phyloP scores from a whole-genome alignment of 2,888 invertebrate species.

The Thalpophila matura region DNA sequence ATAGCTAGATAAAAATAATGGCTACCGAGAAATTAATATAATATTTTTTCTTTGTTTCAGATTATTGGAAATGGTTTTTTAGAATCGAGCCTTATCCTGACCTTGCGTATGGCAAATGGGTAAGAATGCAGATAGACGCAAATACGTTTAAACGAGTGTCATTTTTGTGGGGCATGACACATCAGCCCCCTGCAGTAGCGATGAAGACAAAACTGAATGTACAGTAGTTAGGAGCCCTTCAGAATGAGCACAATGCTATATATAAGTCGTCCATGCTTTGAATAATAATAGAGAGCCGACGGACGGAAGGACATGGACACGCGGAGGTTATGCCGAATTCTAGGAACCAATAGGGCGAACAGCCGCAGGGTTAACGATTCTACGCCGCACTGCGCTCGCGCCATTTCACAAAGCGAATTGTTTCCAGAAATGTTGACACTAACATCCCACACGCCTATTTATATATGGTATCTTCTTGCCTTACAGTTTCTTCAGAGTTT shows the following conservation, averaged over 20 bases:
- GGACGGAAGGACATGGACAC: conserved; percentile 67
- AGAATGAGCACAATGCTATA: conserved; percentile 60
- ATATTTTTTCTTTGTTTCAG: conserved; percentile 54
- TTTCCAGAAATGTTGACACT: conserved; percentile 54
- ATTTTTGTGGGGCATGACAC: conserved; percentile 14
- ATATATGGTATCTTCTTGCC: conserved; percentile 20
- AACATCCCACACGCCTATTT: conserved; percentile 47
- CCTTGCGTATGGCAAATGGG: conserved; percentile 20
- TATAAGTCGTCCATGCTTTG: conserved; percentile 54
- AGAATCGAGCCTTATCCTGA: conserved; percentile 13
- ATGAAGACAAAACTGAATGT: conserved; percentile 6
- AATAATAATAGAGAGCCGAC: conserved; percentile 62
- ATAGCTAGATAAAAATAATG: conserved; percentile 3
- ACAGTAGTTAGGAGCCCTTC: conserved; percentile 46
- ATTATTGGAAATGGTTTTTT: conserved; percentile 16
- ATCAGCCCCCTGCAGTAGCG: conserved; percentile 3
- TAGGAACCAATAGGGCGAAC: conserved; percentile 61
- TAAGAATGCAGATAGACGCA: conserved; percentile 18
- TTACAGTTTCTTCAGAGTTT: conserved; percentile 4
- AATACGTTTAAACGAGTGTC: conserved; percentile 14
- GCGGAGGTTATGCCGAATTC: conserved; percentile 66
- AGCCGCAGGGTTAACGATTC: conserved; percentile 45
- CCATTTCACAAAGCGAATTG: conserved; percentile 47
- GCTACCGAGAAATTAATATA: conserved; percentile 17
- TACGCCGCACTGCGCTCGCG: conserved; percentile 23